Evolutionary conservation across 2,888 invertebrate genomes (phyloP), one percentile per base, ranked within the genome.

Genomic region (Metalampra italica): DNA sequence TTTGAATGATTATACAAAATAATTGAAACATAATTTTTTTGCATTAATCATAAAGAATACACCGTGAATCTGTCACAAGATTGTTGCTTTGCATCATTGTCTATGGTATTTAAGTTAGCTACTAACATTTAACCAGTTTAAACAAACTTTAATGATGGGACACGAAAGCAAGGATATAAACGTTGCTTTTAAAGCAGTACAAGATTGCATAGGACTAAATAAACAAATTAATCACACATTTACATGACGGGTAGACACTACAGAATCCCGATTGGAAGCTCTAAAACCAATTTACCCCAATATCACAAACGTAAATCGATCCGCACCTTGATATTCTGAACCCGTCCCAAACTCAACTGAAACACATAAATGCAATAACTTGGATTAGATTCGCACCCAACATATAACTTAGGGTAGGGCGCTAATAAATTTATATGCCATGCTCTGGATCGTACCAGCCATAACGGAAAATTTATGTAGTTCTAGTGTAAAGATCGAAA

Each of bases 331-430:
- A 48, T 50, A 55, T 57, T 55, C 55, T 29, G 42, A 29, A 13
- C 43, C 29, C 55, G 55, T 54, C 29, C 46, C 46, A 9, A 52
- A 50, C 53, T 54, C 47, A 39, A 55, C 50, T 53, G 54, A 45
- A 59, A 54, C 56, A 59, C 55, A 58, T 68, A 68, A 63, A 66
- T 64, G 68, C 68, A 65, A 71, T 73, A 74, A 71, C 69, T 70
- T 60, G 66, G 68, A 69, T 73, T 71, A 73, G 60, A 55, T 55
- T 50, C 49, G 46, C 53, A 50, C 54, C 56, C 52, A 41, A 45
- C 53, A 51, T 54, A 60, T 57, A 60, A 54, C 53, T 57, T 54
- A 54, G 55, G 55, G 54, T 53, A 49, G 52, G 54, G 53, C 37
- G 40, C 51, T 58, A 53, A 60, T 57, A 60, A 60, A 60, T 60